A percentile compares a stretch with the other conserved stretches of the same genome.
phyloP scores from a whole-genome alignment of 1,140 invertebrate species.

The Solenopsis invicta region DNA sequence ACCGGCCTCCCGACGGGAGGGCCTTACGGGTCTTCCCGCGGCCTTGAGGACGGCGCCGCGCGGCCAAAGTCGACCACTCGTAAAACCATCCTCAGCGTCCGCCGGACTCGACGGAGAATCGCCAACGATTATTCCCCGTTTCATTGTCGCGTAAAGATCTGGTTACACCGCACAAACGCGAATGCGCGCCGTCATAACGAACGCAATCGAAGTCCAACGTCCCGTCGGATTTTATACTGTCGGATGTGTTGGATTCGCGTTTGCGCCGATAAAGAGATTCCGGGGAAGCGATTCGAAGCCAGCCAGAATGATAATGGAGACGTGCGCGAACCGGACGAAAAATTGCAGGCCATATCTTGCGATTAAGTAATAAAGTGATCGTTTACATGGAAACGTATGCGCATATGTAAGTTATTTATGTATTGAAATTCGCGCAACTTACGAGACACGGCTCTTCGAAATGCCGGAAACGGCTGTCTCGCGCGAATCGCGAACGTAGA shows the following conservation, averaged over 20 bases:
- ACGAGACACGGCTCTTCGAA: neutral
- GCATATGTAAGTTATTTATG: neutral
- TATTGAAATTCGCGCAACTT: neutral
- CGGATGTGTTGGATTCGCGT: neutral
- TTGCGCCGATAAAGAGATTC: slow-evolving; percentile 33
- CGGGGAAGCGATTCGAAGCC: neutral
- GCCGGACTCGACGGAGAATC: slow-evolving; percentile 4
- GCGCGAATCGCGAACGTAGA: slow-evolving; percentile 11
- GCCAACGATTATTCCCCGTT: slow-evolving; percentile 42
- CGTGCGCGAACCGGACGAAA: neutral
- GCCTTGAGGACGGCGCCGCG: slow-evolving; percentile 70
- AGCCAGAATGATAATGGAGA: slow-evolving; percentile 31
- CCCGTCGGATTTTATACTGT: slow-evolving; percentile 41
- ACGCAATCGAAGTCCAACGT: neutral
- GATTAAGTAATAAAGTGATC: slow-evolving; percentile 9
- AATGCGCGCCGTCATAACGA: neutral
- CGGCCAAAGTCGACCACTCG: slow-evolving; percentile 52
- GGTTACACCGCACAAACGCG: slow-evolving; percentile 19
- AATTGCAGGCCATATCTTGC: neutral
- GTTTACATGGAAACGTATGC: neutral
- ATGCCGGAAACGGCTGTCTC: neutral
- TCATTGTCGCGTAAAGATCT: slow-evolving; percentile 61
- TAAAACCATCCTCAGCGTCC: slow-evolving; percentile 43
- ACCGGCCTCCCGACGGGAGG: slow-evolving; percentile 73
- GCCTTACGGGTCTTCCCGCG: slow-evolving; percentile 59